A percentile compares a stretch with the other conserved stretches of the same genome.
phyloP scores from a whole-genome alignment of 2,113 vertebrate genomes.

The Hypomesus transpacificus region DNA sequence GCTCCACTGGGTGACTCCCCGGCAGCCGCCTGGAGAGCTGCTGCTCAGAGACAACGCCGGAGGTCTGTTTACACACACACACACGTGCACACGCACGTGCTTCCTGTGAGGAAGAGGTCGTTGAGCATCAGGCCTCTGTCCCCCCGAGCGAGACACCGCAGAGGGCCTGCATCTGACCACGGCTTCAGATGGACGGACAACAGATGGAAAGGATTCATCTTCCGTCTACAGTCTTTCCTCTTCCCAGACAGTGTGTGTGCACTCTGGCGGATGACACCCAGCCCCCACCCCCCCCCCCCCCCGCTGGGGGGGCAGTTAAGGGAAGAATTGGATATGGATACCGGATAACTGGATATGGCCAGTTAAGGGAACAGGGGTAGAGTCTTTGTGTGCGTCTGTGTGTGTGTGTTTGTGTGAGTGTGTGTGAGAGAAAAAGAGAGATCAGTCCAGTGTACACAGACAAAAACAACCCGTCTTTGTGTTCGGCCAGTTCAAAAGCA shows the following conservation, averaged over 20 bases:
- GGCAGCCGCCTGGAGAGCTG: slow-evolving; percentile 1
- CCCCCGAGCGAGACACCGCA: slow-evolving; percentile 18
- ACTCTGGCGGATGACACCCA: slow-evolving; percentile 33
- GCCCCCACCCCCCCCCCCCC: too few species aligned
- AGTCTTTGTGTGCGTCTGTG: too few species aligned
- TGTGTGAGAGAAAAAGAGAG: background rate
- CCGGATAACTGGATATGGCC: too few species aligned
- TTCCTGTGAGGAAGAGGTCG: background rate
- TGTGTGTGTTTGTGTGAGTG: background rate
- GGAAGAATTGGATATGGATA: too few species aligned
- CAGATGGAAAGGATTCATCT: slow-evolving; percentile 55
- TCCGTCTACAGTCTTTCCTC: slow-evolving; percentile 50
- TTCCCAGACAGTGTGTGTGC: slow-evolving; percentile 52
- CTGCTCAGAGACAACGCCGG: slow-evolving; percentile 3
- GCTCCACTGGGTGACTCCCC: slow-evolving; percentile 1
- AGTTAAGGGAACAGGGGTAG: too few species aligned
- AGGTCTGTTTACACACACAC: slow-evolving; percentile 2
- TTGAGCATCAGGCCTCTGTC: slow-evolving; percentile 4
- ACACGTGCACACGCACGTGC: background rate
- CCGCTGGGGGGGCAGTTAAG: too few species aligned
- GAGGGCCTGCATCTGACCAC: slow-evolving; percentile 30
- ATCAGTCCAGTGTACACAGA: too few species aligned
- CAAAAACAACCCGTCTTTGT: too few species aligned
- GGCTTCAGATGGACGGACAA: slow-evolving; percentile 47
- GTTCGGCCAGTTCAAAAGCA: too few species aligned